Evolutionary conservation across 2,888 invertebrate species (phyloP), one percentile per base, ranked within the genome.

Genomic region (Acanthosepion esculentum): DNA sequence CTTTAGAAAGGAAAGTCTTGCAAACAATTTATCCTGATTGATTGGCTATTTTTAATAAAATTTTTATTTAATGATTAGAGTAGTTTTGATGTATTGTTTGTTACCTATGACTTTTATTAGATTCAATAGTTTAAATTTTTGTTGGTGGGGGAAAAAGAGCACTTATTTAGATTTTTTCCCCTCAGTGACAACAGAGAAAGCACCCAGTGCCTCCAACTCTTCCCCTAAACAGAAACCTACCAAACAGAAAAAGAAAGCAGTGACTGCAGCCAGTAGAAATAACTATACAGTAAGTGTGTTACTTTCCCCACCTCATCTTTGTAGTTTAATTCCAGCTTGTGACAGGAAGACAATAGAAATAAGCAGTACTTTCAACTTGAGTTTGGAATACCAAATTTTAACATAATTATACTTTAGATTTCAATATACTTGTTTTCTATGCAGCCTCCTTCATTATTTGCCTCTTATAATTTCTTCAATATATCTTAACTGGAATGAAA

Each of bases 161-260:
- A 23, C 41, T 33, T 12, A 92, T 92, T 92, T 92, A 33, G 33
- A 33, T 92, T 92, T n/a, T 15, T 23, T 6, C 29, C 92, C 41
- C 50, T 20, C 33, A 94, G 94, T 59, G 23, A 53, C 94, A 33
- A 33, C 55, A 48, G 94, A 94, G 48, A 94, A 64, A 55, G 50
- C 64, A 23, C 64, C 94, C 33, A 94, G 48, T 48, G 64, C 59
- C 48, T 94, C 94, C 41, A 94, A 64, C 41, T 94, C 64, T 41
- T 64, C 94, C 55, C 94, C 94, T 15, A 94, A 94, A n/a, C 94
- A 94, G 94, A 94, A 64, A 55, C 55, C 55, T 26, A 33, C 64
- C n/a, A 94, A 64, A 55, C 33, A n/a, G 23, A 94, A 94, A 33
- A 94, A 59, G 64, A 94, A 94, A 55, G 33, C 94, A 41, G 18